Base-by-base conservation (phyloP, 2,113 vertebrate species). In the Ctenodactylus gundi region DNA sequence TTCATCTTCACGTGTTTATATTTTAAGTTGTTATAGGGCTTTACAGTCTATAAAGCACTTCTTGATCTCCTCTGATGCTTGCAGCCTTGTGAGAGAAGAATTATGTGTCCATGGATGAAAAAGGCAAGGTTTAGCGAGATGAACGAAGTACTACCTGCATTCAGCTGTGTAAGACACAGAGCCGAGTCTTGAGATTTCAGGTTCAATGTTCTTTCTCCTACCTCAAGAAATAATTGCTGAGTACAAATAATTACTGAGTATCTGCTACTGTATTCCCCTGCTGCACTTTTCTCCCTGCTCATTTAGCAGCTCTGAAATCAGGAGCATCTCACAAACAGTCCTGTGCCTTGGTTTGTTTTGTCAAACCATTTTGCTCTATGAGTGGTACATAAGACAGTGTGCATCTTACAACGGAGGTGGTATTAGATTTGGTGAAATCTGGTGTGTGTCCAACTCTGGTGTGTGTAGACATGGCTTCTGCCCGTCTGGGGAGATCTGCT, bases 201-300 rank as follows among this genome's bases (percentile, higher is more conserved):
- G 53, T 90, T 88, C 21, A 20, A 5, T 77, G 23, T 89, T 91
- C 57, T 94, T 87, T 86, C 60, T 55, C 4, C 20, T 86, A 64
- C 67, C 17, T 53, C 6, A 86, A 64, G 92, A 92, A 94, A 91
- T 94, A 95, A 95, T 91, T 89, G 88, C 82, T 11, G n/a, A 92
- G 95, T 77, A 67, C 65, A 84, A 80, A 55, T 96, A 94, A 88
- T 95, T 93, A 93, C 62, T 18, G 58, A 41, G 29, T 90, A 29
- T 85, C 91, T 95, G 18, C 83, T 73, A 75, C 85, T 77, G 36
- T 92, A 80, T 89, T 86, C 60, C 80, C 49, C 64, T 2, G 5
- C 34, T 68, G 55, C 1, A 4, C 7, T 36, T 20, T 4, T 3
- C 4, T 27, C 4, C 41, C 21, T 2, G 18, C 14, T 67, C 39